These are phyloP conservation scores for Sapajus apella DNA, from an alignment of 2,113 vertebrate genomes.

Conservation along the genomic window DNA sequence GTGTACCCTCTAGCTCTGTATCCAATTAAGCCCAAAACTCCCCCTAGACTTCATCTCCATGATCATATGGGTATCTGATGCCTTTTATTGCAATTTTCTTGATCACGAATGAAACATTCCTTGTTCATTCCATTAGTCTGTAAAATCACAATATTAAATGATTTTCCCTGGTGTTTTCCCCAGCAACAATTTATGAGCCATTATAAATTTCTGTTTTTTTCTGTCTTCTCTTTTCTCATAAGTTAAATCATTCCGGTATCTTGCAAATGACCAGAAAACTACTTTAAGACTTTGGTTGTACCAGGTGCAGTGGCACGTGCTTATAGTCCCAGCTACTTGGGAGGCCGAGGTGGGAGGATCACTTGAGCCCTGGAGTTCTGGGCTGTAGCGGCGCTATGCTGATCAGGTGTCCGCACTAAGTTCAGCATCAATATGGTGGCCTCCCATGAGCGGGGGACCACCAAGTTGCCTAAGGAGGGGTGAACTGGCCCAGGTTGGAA, in stretches of 20 bases:
- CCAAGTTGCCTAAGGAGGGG: too few species aligned
- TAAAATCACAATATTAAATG: constrained; percentile 53
- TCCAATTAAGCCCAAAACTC: constrained; percentile 35
- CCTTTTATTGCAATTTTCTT: constrained; percentile 57
- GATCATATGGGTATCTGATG: constrained; percentile 36
- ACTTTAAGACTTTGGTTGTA: constrained; percentile 26
- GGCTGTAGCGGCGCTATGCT: too few species aligned
- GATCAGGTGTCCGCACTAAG: too few species aligned
- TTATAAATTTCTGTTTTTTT: background rate
- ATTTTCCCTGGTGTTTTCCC: background rate
- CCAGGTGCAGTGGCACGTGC: too few species aligned
- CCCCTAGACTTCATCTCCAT: background rate
- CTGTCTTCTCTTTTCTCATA: constrained; percentile 41
- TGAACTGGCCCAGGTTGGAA: too few species aligned
- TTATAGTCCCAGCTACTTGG: too few species aligned
- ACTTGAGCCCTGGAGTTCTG: too few species aligned
- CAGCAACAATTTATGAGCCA: background rate
- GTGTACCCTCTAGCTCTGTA: constrained; percentile 2
- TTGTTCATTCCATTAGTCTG: constrained; percentile 51
- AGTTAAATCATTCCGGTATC: constrained; percentile 40
- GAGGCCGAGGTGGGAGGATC: too few species aligned
- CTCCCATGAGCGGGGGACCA: too few species aligned
- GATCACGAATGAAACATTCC: constrained; percentile 44
- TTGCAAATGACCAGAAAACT: constrained; percentile 42
- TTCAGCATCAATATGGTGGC: too few species aligned